These are phyloP conservation scores for Notoglanidium macrostoma DNA, from an alignment of 2,797 vertebrate genomes.

Conservation along the genomic window DNA sequence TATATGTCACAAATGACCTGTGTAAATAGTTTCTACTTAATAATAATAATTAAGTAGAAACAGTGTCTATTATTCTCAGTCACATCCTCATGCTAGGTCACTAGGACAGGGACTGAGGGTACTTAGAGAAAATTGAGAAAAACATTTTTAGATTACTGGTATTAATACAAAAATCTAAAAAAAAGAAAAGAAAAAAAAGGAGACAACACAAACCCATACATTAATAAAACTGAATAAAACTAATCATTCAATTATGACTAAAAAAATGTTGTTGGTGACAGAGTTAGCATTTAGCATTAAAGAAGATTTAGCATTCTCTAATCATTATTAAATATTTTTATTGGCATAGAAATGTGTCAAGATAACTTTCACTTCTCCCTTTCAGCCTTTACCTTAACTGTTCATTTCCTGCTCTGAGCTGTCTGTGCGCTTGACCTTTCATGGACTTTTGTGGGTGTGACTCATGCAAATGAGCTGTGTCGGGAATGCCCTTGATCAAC, in stretches of 20 bases:
- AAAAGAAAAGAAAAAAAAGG: no score
- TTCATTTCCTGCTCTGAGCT: neutral
- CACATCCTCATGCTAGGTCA: neutral
- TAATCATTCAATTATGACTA: neutral
- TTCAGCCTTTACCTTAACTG: no score
- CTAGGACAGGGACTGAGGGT: neutral
- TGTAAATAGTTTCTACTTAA: neutral
- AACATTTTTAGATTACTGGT: no score
- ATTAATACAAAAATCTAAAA: neutral
- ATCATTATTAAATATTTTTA: neutral
- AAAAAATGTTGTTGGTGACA: no score
- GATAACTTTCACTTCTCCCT: neutral
- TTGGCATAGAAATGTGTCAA: neutral
- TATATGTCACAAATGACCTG: neutral
- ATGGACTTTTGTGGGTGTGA: neutral
- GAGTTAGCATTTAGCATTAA: no score
- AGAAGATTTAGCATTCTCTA: neutral
- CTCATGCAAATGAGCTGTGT: neutral
- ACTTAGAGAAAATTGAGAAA: neutral
- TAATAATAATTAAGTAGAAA: neutral
- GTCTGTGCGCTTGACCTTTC: no score
- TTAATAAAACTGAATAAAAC: neutral
- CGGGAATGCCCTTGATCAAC: neutral
- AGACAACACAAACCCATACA: no score
- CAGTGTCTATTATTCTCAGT: neutral